Conservation (phyloP, 2,888 invertebrate species). For the Brachyptera putata region DNA sequence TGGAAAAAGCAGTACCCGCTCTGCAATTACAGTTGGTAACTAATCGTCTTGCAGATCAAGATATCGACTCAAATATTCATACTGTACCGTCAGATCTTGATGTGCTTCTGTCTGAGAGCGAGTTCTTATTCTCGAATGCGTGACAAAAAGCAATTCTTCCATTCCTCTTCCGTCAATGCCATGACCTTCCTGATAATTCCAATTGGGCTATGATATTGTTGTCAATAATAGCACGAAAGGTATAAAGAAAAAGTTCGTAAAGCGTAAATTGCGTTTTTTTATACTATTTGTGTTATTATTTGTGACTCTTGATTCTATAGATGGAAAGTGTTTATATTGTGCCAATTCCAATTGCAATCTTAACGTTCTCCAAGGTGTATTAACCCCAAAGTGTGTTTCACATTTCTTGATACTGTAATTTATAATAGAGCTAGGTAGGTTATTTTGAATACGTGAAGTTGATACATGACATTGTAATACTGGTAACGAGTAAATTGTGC, state of each 20-base stretch:
- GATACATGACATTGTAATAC: too few species aligned
- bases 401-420: too few species aligned
- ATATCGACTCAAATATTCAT: conserved; percentile 55
- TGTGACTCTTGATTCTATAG: too few species aligned
- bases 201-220: not conserved
- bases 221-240: not conserved
- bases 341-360: too few species aligned
- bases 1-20: conserved; percentile 8
- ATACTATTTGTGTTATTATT: too few species aligned
- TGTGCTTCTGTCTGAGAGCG: conserved; percentile 55
- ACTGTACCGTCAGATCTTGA: conserved; percentile 59
- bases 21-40: conserved; percentile 11
- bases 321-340: too few species aligned
- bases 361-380: too few species aligned
- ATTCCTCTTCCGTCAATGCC: conserved; percentile 20
- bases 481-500: too few species aligned
- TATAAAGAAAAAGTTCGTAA: not conserved
- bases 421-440: too few species aligned
- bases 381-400: too few species aligned
- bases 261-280: not conserved
- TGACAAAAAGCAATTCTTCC: conserved; percentile 39
- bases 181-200: not conserved
- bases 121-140: conserved; percentile 52
- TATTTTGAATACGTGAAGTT: too few species aligned
- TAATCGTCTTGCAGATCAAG: conserved; percentile 31